A percentile compares a stretch with the other conserved stretches of the same genome.
Conservation (phyloP, 2,888 invertebrate genomes). For the Dasypolia templi region DNA sequence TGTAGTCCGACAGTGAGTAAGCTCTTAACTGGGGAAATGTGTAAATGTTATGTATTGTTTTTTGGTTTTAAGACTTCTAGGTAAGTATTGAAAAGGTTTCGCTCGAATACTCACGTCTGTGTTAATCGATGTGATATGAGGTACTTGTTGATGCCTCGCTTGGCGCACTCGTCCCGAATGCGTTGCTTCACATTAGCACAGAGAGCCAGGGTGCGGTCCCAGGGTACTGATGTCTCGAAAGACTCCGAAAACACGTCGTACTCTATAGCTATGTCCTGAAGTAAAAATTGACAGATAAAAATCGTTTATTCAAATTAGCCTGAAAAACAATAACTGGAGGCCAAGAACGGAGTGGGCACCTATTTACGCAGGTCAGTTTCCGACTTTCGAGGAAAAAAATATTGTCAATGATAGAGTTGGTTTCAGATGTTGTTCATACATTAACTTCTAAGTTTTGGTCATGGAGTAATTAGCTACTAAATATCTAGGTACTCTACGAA, state of each 20-base stretch:
- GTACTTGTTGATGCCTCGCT: slow-evolving; percentile 90
- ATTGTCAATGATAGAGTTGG: background rate
- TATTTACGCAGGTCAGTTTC: no score
- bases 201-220: slow-evolving; percentile 96
- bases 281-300: background rate
- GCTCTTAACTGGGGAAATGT: background rate
- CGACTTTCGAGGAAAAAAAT: background rate
- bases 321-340: background rate
- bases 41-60: background rate
- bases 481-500: background rate
- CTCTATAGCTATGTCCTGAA: slow-evolving; percentile 96
- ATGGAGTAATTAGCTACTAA: background rate
- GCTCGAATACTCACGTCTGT: slow-evolving; percentile 93
- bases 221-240: slow-evolving; percentile 99
- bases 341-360: no score
- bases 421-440: background rate
- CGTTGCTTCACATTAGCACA: slow-evolving; percentile 97
- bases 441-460: background rate
- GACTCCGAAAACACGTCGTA: slow-evolving; percentile 98
- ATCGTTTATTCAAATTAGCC: background rate
- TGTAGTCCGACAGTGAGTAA: no score
- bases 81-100: background rate
- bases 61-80: background rate
- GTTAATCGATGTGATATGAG: slow-evolving; percentile 96
- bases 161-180: slow-evolving; percentile 92